Evolutionary conservation across 2,888 invertebrate genomes (phyloP).

Genomic region (Pterobdella sp.): DNA sequence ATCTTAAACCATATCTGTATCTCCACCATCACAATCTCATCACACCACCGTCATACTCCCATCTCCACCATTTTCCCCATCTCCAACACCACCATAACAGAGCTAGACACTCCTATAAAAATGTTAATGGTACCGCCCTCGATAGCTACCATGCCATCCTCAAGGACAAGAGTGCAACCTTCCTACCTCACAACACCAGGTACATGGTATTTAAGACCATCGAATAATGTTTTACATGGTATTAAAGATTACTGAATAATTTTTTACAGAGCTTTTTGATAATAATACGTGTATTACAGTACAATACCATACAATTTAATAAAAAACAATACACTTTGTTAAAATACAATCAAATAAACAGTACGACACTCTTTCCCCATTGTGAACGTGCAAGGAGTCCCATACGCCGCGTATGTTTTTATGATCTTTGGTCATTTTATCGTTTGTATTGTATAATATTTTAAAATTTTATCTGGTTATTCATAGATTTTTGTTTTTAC

Average conservation of each 20-base stretch:
- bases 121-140: constrained; percentile 32
- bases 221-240: too few species aligned
- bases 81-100: constrained; percentile 10
- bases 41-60: too few species aligned
- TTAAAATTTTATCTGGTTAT: not conserved
- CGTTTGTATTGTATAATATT: not conserved
- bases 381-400: constrained; percentile 59
- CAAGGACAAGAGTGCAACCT: constrained; percentile 61
- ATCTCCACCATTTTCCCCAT: too few species aligned
- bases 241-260: too few species aligned
- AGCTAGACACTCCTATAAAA: constrained; percentile 28
- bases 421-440: not conserved
- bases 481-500: not conserved
- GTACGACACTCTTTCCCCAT: constrained; percentile 62
- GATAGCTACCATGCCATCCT: constrained; percentile 57
- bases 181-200: constrained; percentile 50
- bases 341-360: too few species aligned
- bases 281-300: too few species aligned
- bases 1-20: too few species aligned
- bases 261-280: too few species aligned
- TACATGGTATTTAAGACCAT: too few species aligned
- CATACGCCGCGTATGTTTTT: constrained; percentile 34
- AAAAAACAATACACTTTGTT: too few species aligned
- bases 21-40: too few species aligned
- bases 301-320: too few species aligned